phyloP scores from a whole-genome alignment of 2,888 invertebrate genomes.

The Yponomeuta malinellus region DNA sequence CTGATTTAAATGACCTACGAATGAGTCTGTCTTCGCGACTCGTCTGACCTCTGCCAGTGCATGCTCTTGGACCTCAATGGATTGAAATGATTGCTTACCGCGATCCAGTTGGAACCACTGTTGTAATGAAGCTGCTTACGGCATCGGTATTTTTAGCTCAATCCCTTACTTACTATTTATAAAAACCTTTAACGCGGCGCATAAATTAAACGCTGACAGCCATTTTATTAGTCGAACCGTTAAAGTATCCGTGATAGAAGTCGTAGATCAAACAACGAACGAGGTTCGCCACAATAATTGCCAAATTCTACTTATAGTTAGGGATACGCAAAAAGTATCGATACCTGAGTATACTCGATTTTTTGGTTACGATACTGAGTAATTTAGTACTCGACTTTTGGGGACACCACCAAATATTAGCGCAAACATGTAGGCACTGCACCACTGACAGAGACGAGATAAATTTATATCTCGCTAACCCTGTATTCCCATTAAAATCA shows the following conservation, averaged over 20 bases:
- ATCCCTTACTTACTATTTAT: slow-evolving; percentile 1
- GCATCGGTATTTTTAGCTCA: background rate
- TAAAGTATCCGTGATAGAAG: background rate
- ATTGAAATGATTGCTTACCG: background rate
- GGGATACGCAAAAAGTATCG: no score
- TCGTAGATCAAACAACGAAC: background rate
- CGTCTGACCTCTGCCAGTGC: slow-evolving; percentile 1
- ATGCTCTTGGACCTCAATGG: background rate
- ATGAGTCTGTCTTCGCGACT: background rate
- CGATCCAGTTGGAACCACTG: background rate
- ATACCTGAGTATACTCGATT: no score
- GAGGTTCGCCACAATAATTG: background rate
- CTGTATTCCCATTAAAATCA: no score
- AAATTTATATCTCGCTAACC: no score
- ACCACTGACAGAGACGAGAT: no score
- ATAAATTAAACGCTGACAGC: background rate
- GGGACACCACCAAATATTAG: no score
- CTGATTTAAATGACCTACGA: background rate
- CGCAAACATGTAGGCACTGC: no score
- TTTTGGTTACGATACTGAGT: no score
- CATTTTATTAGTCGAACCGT: background rate
- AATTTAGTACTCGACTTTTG: no score
- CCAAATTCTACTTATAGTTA: background rate
- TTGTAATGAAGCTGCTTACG: background rate
- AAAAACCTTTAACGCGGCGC: background rate